A percentile compares a stretch with the other conserved stretches of the same genome.
phyloP scores from a whole-genome alignment of 2,113 vertebrate species.

The Pan paniscus region DNA sequence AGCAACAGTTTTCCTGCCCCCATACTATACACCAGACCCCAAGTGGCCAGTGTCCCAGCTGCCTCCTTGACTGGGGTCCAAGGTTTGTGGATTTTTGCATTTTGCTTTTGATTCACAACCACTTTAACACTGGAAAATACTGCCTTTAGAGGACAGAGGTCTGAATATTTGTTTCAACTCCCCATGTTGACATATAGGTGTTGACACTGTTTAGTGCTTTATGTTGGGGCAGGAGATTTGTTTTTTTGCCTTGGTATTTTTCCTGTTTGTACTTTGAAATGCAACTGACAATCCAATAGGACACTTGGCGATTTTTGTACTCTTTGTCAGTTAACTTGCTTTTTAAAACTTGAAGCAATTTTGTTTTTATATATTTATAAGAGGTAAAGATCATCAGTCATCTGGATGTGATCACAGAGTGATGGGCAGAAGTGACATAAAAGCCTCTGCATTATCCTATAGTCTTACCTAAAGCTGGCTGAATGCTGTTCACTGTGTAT shows the following conservation, averaged over 20 bases:
- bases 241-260: neutral
- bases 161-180: slow-evolving; percentile 51
- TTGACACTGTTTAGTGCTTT: slow-evolving; percentile 56
- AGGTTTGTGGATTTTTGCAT: slow-evolving; percentile 65
- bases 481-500: slow-evolving; percentile 68
- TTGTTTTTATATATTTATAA: slow-evolving; percentile 82
- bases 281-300: slow-evolving; percentile 76
- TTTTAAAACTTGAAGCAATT: slow-evolving; percentile 85
- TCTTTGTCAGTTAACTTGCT: slow-evolving; percentile 84
- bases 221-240: neutral
- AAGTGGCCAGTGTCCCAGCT: slow-evolving; percentile 42
- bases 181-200: slow-evolving; percentile 38
- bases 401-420: slow-evolving; percentile 45
- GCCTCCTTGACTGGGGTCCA: slow-evolving; percentile 29
- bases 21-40: slow-evolving; percentile 65
- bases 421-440: neutral
- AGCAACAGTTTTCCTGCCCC: slow-evolving; percentile 40
- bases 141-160: slow-evolving; percentile 67
- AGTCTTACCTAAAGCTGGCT: slow-evolving; percentile 70
- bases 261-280: slow-evolving; percentile 78
- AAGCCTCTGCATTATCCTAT: slow-evolving; percentile 73
- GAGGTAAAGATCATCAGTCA: slow-evolving; percentile 44
- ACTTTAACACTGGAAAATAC: slow-evolving; percentile 77
- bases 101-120: slow-evolving; percentile 67
- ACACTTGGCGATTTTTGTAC: slow-evolving; percentile 80